Conservation (phyloP, 2,888 invertebrate genomes). For the Atherix ibis region DNA sequence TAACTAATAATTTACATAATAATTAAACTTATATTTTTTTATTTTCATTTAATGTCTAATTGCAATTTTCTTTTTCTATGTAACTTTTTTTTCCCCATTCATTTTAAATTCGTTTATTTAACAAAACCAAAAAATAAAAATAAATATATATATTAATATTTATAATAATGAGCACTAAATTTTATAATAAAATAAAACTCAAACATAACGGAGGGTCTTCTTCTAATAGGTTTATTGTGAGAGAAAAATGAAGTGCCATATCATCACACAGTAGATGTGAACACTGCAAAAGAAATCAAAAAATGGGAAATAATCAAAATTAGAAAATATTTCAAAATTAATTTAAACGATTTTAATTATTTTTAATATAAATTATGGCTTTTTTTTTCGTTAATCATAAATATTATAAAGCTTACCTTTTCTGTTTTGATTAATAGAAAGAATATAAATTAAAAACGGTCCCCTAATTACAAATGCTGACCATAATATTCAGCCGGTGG, state of each 20-base stretch:
- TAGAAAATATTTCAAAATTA: not conserved
- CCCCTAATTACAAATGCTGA: slow-evolving; percentile 66
- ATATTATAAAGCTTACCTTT: slow-evolving; percentile 3
- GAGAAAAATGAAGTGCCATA: not conserved
- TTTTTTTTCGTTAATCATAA: not conserved
- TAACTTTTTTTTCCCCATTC: too few species aligned
- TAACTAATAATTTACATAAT: too few species aligned
- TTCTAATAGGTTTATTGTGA: not conserved
- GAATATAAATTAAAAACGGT: slow-evolving; percentile 6
- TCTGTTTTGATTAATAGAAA: slow-evolving; percentile 1
- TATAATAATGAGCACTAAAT: too few species aligned
- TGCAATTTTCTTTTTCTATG: too few species aligned
- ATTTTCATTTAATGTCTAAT: too few species aligned
- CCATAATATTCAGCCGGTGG: slow-evolving; percentile 87
- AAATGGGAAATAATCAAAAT: not conserved
- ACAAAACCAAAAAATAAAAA: too few species aligned
- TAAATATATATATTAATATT: too few species aligned
- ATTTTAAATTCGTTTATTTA: too few species aligned
- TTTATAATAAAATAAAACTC: not conserved
- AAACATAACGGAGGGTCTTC: not conserved
- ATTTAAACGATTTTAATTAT: not conserved
- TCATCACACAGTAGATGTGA: slow-evolving; percentile 9
- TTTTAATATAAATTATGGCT: not conserved
- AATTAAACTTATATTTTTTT: too few species aligned
- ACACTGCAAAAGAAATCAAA: slow-evolving; percentile 5